Evolutionary conservation across 2,113 vertebrate genomes (phyloP).

Genomic region (Antennarius striatus): DNA sequence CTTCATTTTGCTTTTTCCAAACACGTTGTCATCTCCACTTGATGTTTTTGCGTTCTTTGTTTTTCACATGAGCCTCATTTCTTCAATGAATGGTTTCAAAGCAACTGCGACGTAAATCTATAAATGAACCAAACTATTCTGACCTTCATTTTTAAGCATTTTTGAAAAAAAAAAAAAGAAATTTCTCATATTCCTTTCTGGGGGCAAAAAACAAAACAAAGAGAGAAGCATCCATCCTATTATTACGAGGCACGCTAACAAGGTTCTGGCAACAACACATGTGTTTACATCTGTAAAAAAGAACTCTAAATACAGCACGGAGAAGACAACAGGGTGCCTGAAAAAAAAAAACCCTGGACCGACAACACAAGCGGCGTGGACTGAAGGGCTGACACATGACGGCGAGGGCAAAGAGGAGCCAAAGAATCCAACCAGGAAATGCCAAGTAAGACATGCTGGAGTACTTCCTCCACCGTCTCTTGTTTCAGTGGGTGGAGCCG

Average conservation of each 20-base stretch:
- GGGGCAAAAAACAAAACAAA: not conserved
- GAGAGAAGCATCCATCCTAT: conserved; percentile 28
- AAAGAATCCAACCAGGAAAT: conserved; percentile 70
- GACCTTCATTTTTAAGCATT: too few relatives aligned
- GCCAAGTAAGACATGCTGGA: conserved; percentile 63
- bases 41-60: too few relatives aligned
- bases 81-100: too few relatives aligned
- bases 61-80: too few relatives aligned
- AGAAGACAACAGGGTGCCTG: conserved; percentile 23
- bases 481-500: conserved; percentile 57
- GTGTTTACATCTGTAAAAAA: conserved; percentile 60
- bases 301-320: conserved; percentile 48
- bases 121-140: too few relatives aligned
- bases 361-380: conserved; percentile 16
- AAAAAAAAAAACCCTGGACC: conserved; percentile 17
- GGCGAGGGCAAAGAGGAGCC: conserved; percentile 40
- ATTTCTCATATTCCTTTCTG: conserved; percentile 1
- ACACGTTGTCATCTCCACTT: too few relatives aligned
- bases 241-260: conserved; percentile 50
- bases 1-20: too few relatives aligned
- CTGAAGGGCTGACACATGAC: conserved; percentile 28
- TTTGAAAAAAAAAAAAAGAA: not conserved
- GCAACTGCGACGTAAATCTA: too few relatives aligned
- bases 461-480: conserved; percentile 61
- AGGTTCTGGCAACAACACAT: conserved; percentile 45